These are phyloP conservation scores for Furcula furcula DNA, from an alignment of 2,888 invertebrate species.

Conservation along the genomic window DNA sequence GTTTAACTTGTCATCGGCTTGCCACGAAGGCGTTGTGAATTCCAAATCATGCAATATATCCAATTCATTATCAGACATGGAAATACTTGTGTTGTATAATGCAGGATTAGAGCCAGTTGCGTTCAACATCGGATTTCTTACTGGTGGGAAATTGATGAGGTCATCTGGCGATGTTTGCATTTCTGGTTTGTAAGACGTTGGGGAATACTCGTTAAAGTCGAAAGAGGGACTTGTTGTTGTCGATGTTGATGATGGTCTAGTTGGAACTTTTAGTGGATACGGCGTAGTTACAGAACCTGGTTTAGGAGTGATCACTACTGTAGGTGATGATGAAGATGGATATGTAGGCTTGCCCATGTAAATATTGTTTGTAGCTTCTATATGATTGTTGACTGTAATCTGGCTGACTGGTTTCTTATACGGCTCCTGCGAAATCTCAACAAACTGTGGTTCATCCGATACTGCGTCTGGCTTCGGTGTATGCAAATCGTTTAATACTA, in stretches of 20 bases:
- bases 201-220: conserved; percentile 55
- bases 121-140: conserved; percentile 91
- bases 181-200: conserved; percentile 72
- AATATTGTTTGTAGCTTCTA: conserved; percentile 80
- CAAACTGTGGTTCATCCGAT: conserved; percentile 60
- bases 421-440: conserved; percentile 77
- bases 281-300: conserved; percentile 75
- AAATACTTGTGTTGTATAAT: conserved; percentile 71
- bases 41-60: conserved; percentile 77
- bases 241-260: conserved; percentile 41
- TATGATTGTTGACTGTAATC: conserved; percentile 84
- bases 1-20: conserved; percentile 88
- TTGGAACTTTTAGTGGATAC: conserved; percentile 49
- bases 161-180: conserved; percentile 86
- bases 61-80: conserved; percentile 78
- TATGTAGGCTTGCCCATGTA: conserved; percentile 69
- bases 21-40: conserved; percentile 88
- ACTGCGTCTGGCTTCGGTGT: conserved; percentile 51
- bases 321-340: conserved; percentile 81
- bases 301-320: conserved; percentile 86
- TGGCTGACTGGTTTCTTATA: conserved; percentile 72
- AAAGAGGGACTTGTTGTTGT: conserved; percentile 45
- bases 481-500: conserved; percentile 60
- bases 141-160: conserved; percentile 91
- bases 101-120: conserved; percentile 82